A percentile compares a stretch with the other conserved stretches of the same genome.
phyloP scores from a whole-genome alignment of 2,888 invertebrate genomes.

The Priocnemis perturbator region DNA sequence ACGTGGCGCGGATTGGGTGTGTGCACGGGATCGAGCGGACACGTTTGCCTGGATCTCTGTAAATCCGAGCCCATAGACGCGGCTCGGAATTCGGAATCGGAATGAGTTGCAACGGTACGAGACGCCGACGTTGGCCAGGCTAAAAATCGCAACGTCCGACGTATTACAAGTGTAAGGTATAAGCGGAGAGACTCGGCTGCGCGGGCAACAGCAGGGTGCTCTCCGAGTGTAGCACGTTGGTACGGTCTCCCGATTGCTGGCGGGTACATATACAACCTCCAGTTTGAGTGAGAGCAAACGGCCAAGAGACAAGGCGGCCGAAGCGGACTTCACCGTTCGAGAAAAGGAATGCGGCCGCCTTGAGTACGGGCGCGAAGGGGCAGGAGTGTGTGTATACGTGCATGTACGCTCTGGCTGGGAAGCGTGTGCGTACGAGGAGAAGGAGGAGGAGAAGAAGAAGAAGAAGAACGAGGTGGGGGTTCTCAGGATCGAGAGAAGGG shows the following conservation, averaged over 20 bases:
- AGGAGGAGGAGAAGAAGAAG: slow-evolving; percentile 11
- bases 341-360: slow-evolving; percentile 77
- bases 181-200: slow-evolving; percentile 2
- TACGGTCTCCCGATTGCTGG: slow-evolving; percentile 26
- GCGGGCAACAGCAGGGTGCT: too few relatives aligned
- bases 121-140: too few relatives aligned
- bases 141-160: too few relatives aligned
- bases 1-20: not conserved
- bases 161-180: not conserved
- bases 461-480: slow-evolving; percentile 17
- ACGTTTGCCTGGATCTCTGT: too few relatives aligned
- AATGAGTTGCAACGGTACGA: too few relatives aligned
- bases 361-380: slow-evolving; percentile 70
- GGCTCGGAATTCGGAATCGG: too few relatives aligned
- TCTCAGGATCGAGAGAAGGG: slow-evolving; percentile 21
- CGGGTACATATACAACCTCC: slow-evolving; percentile 40
- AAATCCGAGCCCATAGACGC: too few relatives aligned
- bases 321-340: slow-evolving; percentile 70
- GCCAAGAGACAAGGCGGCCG: slow-evolving; percentile 41
- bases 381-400: slow-evolving; percentile 71
- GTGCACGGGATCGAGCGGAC: not conserved
- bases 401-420: not conserved
- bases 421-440: slow-evolving; percentile 8
- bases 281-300: slow-evolving; percentile 39
- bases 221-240: slow-evolving; percentile 15